phyloP scores from a whole-genome alignment of 2,113 vertebrate genomes.

The Notiomystis cincta region DNA sequence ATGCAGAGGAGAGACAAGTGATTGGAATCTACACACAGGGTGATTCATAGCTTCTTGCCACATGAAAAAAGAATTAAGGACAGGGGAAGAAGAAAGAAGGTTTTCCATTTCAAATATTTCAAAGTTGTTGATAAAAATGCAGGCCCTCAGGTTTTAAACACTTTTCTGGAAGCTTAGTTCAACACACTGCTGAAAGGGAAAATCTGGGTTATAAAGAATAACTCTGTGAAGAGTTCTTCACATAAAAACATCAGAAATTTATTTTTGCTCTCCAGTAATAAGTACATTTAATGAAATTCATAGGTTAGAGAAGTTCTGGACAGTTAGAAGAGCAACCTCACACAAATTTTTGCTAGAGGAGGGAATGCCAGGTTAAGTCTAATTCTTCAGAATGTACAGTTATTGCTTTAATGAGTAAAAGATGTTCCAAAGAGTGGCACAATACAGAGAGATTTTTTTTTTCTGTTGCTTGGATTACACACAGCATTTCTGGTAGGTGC shows the following conservation, averaged over 20 bases:
- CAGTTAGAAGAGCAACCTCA: not conserved
- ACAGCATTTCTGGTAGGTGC: accelerated
- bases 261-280: not conserved
- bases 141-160: not conserved
- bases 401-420: not conserved
- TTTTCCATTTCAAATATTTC: not conserved
- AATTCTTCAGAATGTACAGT: not conserved
- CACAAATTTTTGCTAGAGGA: not conserved
- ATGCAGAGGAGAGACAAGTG: not conserved
- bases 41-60: not conserved
- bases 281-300: not conserved
- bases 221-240: not conserved
- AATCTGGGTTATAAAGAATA: not conserved
- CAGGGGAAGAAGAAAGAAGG: not conserved
- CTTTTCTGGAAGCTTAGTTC: not conserved
- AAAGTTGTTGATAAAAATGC: not conserved
- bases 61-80: not conserved
- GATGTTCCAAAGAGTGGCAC: not conserved
- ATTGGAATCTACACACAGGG: not conserved
- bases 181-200: not conserved
- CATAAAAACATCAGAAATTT: not conserved
- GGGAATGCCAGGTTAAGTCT: not conserved
- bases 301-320: not conserved
- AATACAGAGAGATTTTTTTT: not conserved
- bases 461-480: not conserved